These are phyloP conservation scores for Trichonephila clavata DNA, from an alignment of 1,140 invertebrate genomes.

Conservation along the genomic window DNA sequence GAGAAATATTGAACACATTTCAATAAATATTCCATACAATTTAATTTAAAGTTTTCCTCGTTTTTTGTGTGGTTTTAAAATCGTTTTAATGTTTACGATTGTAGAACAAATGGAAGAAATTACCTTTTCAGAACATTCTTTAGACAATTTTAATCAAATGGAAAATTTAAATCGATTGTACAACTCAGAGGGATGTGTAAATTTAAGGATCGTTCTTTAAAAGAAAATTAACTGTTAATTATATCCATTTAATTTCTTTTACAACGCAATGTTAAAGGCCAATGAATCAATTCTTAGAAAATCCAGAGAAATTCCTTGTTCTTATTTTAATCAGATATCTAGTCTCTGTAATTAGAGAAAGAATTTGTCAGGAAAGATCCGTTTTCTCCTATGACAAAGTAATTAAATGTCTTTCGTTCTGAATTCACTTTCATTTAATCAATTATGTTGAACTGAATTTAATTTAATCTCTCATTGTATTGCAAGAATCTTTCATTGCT, in stretches of 20 bases:
- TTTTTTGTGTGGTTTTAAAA: neutral
- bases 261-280: neutral
- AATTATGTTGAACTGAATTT: conserved; percentile 6
- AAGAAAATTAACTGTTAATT: neutral
- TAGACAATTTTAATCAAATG: neutral
- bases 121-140: neutral
- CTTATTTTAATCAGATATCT: conserved; percentile 38
- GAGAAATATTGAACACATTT: too few species aligned
- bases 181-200: neutral
- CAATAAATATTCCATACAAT: neutral
- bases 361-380: conserved; percentile 17
- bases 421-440: conserved; percentile 42
- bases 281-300: neutral
- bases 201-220: neutral
- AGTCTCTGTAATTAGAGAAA: conserved; percentile 21
- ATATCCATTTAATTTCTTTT: neutral
- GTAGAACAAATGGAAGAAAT: neutral
- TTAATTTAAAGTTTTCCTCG: neutral
- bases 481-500: neutral
- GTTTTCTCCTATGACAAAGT: conserved; percentile 2
- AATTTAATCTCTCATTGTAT: neutral
- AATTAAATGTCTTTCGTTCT: conserved; percentile 45
- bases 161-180: neutral
- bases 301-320: neutral
- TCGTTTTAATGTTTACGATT: neutral